Base-by-base conservation (phyloP, 2,888 invertebrate species). In the Hirtodrosophila histrioides region DNA sequence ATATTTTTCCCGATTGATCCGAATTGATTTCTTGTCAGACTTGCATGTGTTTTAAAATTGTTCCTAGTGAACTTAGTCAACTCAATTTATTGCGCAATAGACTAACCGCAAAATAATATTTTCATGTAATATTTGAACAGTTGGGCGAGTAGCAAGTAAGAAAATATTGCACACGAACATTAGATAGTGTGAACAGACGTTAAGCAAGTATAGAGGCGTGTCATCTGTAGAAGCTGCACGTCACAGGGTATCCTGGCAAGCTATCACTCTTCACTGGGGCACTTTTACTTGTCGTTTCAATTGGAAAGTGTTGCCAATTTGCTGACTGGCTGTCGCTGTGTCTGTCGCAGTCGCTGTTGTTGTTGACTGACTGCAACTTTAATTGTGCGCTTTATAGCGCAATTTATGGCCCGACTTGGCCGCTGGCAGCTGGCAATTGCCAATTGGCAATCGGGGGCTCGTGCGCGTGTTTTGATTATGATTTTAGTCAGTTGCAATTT, bases 271-370 rank as follows among this genome's bases (percentile, higher is more conserved):
- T 2, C 6, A 35, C 6, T 46, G 3, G 31, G 53, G 27, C 75
- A 73, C 73, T 73, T 74, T 74, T 75, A 62, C 71, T 74, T 70
- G 76, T 66, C 63, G 72, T 62, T 81, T 64, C 74, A 74, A 82
- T 87, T 87, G 77, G 83, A 87, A 84, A 84, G 83, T 84, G 83
- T 84, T 84, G 88, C 83, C 86, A 84, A 84, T 84, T 84, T 87
- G 83, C 86, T 67, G 61, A 64, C 58, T 48, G 48, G 76, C 65
- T 70, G 72, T 74, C 58, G 75, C 50, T 45, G 51, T 48, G 12
- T 11, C 24, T 43, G 44, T 43, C 35, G 61, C 43, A 39, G 64
- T 43, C 43, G 62, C 31, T 55, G 54, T 43, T 48, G 57, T 31
- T 64, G 72, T 60, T 70, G 69, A 72, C 75, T 63, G 72, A 72